Evolutionary conservation across 2,888 invertebrate genomes (phyloP), one percentile per base, ranked within the genome.

Genomic region (Trilocha varians): DNA sequence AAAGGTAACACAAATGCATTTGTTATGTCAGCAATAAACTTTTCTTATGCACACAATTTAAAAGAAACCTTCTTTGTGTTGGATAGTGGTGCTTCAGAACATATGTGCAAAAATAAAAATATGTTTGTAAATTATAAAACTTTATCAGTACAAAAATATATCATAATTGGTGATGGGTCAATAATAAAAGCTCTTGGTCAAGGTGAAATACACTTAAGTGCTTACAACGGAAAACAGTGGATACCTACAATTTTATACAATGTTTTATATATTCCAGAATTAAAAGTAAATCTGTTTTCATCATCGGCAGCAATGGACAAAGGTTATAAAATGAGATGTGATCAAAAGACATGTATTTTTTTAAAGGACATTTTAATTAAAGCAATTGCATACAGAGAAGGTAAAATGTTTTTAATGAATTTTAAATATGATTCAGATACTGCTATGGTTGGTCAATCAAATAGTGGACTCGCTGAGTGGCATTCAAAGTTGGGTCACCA

Each of bases 401-500:
- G n/a, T n/a, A n/a, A n/a, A n/a, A n/a, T n/a, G n/a, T n/a, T n/a
- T n/a, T n/a, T n/a, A n/a, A n/a, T n/a, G n/a, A n/a, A n/a, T n/a
- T n/a, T n/a, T n/a, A n/a, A n/a, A n/a, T n/a, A n/a, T n/a, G n/a
- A n/a, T n/a, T n/a, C n/a, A n/a, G n/a, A n/a, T n/a, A n/a, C n/a
- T n/a, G n/a, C n/a, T n/a, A n/a, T n/a, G n/a, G n/a, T n/a, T n/a
- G n/a, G n/a, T n/a, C n/a, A n/a, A n/a, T n/a, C n/a, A n/a, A n/a
- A n/a, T n/a, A n/a, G n/a, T n/a, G n/a, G n/a, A n/a, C n/a, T n/a
- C n/a, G n/a, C n/a, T n/a, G 41, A 46, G 13, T 52, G 51, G 51
- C 51, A 51, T 32, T 32, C 39, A 38, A 51, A 34, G 34, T 9
- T 49, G 2, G 47, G 39, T 1, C 45, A 52, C 16, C 49, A 52